phyloP scores from a whole-genome alignment of 2,797 vertebrate species.

The Leptatherina wallacei region DNA sequence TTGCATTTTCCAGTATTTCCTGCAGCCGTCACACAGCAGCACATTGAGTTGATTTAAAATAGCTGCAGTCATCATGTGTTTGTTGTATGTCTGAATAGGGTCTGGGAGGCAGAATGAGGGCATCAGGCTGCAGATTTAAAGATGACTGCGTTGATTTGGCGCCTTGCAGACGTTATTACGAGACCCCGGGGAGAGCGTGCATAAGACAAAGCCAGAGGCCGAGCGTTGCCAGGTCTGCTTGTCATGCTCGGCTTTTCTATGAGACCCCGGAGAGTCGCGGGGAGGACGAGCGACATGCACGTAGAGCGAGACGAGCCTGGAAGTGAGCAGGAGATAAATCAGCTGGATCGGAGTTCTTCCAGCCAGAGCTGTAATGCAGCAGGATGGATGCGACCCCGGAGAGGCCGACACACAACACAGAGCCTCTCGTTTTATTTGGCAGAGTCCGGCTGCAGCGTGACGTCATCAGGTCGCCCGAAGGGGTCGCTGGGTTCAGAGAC shows the following conservation, averaged over 20 bases:
- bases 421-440: slow-evolving; percentile 55
- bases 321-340: slow-evolving; percentile 63
- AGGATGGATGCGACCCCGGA: slow-evolving; percentile 59
- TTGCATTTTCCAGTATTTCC: too few species aligned
- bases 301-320: slow-evolving; percentile 22
- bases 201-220: slow-evolving; percentile 31
- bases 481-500: neutral
- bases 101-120: slow-evolving; percentile 11
- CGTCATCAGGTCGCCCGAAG: slow-evolving; percentile 2
- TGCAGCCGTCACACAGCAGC: neutral
- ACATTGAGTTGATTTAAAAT: slow-evolving; percentile 20
- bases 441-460: slow-evolving; percentile 52
- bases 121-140: slow-evolving; percentile 25
- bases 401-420: slow-evolving; percentile 36
- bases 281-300: slow-evolving; percentile 23
- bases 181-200: slow-evolving; percentile 36
- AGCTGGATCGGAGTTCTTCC: slow-evolving; percentile 41
- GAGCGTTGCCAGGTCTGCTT: slow-evolving; percentile 50
- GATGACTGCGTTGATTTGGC: slow-evolving; percentile 21
- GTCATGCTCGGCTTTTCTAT: slow-evolving; percentile 61
- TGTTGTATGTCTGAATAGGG: neutral
- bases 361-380: slow-evolving; percentile 34
- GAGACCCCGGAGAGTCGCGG: slow-evolving; percentile 49
- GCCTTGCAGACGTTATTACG: slow-evolving; percentile 39
- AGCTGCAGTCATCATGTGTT: slow-evolving; percentile 12